Base-by-base conservation (phyloP, 2,888 invertebrate genomes). In the Amphimallon solstitiale region DNA sequence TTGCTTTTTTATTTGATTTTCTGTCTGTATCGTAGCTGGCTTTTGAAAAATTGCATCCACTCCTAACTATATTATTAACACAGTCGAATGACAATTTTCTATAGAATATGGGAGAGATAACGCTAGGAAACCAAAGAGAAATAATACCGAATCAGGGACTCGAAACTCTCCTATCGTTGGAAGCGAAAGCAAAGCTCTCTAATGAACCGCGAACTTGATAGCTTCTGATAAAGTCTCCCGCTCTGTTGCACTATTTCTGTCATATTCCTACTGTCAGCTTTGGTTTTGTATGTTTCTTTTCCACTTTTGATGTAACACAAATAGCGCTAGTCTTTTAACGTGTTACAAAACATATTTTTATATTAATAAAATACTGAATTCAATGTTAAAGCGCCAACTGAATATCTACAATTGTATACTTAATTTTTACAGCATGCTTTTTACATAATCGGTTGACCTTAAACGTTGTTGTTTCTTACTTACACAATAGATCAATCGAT, bases 131-230 rank as follows among this genome's bases (percentile, higher is more conserved):
- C 68, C 70, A 71, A 70, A 71, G 73, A 73, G 68, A 68, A 67
- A 68, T 71, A 70, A 70, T 70, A 68, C 68, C 40, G 70, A 70
- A 72, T 75, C 73, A 70, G 70, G 73, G 75, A 71, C 73, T 73
- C 74, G 51, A 51, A 29, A 14, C 56, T 40, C 19, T 15, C 12
- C 12, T 21, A 56, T 23, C 40, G 40, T 40, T 40, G 40, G 17
- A 37, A 74, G 72, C 75, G 73, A 72, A 77, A 75, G 75, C 75
- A 76, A 75, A 76, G 75, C 75, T 73, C 73, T 75, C 77, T 79
- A 80, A 80, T 80, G 79, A 79, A 79, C 78, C 76, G 80, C 78
- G 77, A 79, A 79, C 74, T 76, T 74, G 80, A 79, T 79, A 79
- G 77, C 77, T 77, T 69, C 70, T 52, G 63, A 54, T 63, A 63